These are phyloP conservation scores for Simalia tracyae DNA, from an alignment of 2,797 vertebrate species.

Conservation along the genomic window DNA sequence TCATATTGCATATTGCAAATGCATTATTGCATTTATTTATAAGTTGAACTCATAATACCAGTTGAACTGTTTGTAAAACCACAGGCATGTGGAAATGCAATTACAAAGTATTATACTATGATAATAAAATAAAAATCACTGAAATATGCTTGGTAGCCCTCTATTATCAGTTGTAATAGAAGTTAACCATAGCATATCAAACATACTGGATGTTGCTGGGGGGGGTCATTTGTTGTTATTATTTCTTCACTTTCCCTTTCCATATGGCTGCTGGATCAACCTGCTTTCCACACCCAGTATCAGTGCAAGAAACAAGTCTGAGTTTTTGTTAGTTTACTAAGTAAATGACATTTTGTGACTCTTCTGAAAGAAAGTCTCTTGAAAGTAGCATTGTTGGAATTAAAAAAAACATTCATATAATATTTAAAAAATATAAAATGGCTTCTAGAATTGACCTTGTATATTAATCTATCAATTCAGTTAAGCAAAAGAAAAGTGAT, in stretches of 20 bases:
- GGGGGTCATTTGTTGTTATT: not conserved
- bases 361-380: not conserved
- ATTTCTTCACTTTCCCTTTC: not conserved
- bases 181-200: not conserved
- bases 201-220: not conserved
- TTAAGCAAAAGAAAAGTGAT: slow-evolving; percentile 64
- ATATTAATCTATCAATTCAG: slow-evolving; percentile 52
- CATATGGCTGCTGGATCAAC: not conserved
- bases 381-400: slow-evolving; percentile 17
- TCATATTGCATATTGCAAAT: no score
- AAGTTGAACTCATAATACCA: not conserved
- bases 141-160: not conserved
- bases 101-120: not conserved
- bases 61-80: not conserved
- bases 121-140: not conserved
- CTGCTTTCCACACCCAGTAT: no score
- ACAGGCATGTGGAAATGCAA: not conserved
- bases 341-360: not conserved
- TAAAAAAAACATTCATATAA: not conserved
- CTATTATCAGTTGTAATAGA: not conserved
- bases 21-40: not conserved
- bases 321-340: not conserved
- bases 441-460: slow-evolving; percentile 54
- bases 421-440: slow-evolving; percentile 30
- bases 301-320: not conserved